These are phyloP conservation scores for Spea multiplicata DNA, from an alignment of 2,113 vertebrate genomes.

Conservation along the genomic window DNA sequence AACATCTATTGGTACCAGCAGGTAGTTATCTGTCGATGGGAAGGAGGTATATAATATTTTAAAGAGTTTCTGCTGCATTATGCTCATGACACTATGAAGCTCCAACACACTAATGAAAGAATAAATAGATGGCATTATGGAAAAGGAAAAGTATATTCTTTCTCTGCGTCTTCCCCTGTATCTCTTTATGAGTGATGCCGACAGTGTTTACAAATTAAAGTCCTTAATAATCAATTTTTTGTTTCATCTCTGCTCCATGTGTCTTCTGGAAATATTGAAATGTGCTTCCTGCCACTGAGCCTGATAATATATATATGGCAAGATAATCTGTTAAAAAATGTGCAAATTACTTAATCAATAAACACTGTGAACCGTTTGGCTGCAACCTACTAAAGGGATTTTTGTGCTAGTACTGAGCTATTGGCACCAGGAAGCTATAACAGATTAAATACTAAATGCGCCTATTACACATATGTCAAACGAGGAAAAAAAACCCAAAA, in stretches of 20 bases:
- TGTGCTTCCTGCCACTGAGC: conserved; percentile 18
- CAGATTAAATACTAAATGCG: conserved; percentile 41
- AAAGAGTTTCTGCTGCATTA: no score
- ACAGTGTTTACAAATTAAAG: conserved; percentile 12
- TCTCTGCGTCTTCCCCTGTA: background rate
- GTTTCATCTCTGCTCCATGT: conserved; percentile 18
- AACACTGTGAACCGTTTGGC: conserved; percentile 39
- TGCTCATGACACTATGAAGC: no score
- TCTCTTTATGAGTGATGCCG: conserved; percentile 25
- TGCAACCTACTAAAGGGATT: conserved; percentile 14
- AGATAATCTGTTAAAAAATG: conserved; percentile 44
- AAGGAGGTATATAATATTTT: no score
- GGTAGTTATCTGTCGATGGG: no score
- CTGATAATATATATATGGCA: conserved; percentile 37
- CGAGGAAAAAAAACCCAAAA: conserved; percentile 30
- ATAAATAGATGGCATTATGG: no score
- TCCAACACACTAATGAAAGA: no score
- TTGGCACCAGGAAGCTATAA: conserved; percentile 25
- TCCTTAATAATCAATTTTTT: conserved; percentile 19
- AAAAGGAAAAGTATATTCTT: no score
- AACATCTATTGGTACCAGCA: no score
- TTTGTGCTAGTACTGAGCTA: conserved; percentile 21
- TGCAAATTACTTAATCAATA: conserved; percentile 45
- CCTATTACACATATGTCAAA: conserved; percentile 37
- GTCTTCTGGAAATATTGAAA: conserved; percentile 21